phyloP scores from a whole-genome alignment of 2,888 invertebrate species.

The Amblyjoppa fuscipennis region DNA sequence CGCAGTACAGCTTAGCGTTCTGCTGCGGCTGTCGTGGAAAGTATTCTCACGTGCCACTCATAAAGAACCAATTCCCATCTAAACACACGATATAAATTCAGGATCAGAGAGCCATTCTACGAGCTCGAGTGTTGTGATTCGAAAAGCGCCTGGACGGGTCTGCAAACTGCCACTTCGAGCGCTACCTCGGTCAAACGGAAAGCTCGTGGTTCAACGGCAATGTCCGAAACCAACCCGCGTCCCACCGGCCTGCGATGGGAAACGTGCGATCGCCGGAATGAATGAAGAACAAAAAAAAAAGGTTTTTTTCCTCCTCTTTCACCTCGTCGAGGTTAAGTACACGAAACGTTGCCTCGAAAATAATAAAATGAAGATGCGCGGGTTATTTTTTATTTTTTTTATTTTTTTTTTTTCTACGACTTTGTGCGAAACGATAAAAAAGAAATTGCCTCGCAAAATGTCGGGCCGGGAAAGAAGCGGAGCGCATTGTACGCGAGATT shows the following conservation, averaged over 20 bases:
- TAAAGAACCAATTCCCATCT: slow-evolving; percentile 85
- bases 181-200: slow-evolving; percentile 33
- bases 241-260: slow-evolving; percentile 5
- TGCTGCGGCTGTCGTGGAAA: slow-evolving; percentile 66
- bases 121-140: slow-evolving; percentile 69
- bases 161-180: slow-evolving; percentile 57
- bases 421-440: slow-evolving; percentile 2
- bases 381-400: neutral
- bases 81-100: slow-evolving; percentile 85
- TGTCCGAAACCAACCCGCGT: slow-evolving; percentile 8
- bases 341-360: neutral
- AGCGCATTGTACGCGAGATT: slow-evolving; percentile 14
- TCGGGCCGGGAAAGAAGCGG: neutral
- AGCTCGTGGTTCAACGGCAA: slow-evolving; percentile 51
- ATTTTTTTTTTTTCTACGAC: neutral
- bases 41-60: slow-evolving; percentile 82
- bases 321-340: neutral
- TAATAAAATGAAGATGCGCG: neutral
- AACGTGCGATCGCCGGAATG: slow-evolving; percentile 50
- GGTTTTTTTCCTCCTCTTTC: neutral
- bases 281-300: slow-evolving; percentile 28
- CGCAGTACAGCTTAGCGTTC: slow-evolving; percentile 51
- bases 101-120: slow-evolving; percentile 81
- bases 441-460: slow-evolving; percentile 24
- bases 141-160: slow-evolving; percentile 60